Evolutionary conservation across 2,888 invertebrate species (phyloP).

Genomic region (Erebia aethiops): DNA sequence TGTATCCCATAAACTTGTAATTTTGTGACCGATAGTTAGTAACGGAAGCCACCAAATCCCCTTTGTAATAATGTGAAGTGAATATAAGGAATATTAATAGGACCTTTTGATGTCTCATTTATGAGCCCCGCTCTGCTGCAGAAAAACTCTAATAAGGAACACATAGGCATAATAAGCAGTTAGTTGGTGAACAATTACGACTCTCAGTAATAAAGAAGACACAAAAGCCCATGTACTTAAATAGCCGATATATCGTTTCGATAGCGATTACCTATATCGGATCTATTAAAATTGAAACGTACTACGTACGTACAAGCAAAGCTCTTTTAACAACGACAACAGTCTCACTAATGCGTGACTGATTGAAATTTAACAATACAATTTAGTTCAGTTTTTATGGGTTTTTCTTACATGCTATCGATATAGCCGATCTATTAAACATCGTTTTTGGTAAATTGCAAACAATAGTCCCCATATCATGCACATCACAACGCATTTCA

Average conservation of each 20-base stretch:
- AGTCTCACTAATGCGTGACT: not conserved
- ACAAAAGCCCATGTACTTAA: not conserved
- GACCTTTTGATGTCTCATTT: too few species aligned
- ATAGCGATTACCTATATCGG: not conserved
- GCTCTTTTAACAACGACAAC: not conserved
- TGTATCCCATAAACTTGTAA: too few species aligned
- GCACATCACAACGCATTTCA: slow-evolving; percentile 55
- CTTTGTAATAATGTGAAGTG: too few species aligned
- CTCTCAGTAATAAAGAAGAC: too few species aligned
- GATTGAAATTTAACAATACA: slow-evolving; percentile 22
- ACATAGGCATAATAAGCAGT: too few species aligned
- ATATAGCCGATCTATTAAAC: slow-evolving; percentile 44
- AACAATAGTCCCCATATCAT: slow-evolving; percentile 65
- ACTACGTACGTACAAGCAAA: not conserved
- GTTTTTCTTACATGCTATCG: slow-evolving; percentile 32
- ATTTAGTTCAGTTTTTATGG: slow-evolving; percentile 26
- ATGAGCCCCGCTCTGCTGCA: too few species aligned
- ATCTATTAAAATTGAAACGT: not conserved
- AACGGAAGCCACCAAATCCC: too few species aligned
- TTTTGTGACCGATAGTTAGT: too few species aligned
- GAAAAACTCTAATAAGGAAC: too few species aligned
- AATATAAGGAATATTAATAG: too few species aligned
- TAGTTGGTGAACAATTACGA: too few species aligned
- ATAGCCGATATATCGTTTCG: not conserved
- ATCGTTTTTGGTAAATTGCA: slow-evolving; percentile 45